These are phyloP conservation scores for Lithobates pipiens DNA, from an alignment of 2,797 vertebrate genomes.

Conservation along the genomic window DNA sequence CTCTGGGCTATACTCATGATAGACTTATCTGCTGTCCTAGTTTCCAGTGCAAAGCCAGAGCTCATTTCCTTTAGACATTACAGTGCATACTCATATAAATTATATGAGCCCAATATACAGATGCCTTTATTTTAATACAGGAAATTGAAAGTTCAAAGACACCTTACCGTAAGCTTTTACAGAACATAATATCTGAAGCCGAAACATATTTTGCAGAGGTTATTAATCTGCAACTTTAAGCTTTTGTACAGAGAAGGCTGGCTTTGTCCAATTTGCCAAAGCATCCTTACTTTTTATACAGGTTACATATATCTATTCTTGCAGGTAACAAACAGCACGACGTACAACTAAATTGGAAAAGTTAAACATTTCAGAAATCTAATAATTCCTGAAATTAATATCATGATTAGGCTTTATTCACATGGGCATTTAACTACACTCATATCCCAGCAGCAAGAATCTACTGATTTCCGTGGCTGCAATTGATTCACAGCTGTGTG, in stretches of 20 bases:
- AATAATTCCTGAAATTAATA: too few relatives aligned
- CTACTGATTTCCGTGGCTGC: too few relatives aligned
- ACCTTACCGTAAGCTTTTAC: neutral
- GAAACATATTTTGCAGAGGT: neutral
- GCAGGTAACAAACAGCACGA: too few relatives aligned
- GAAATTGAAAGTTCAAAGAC: conserved; percentile 22
- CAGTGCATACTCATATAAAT: conserved; percentile 21
- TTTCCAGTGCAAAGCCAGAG: conserved; percentile 26
- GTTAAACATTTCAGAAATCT: too few relatives aligned
- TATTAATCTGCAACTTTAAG: neutral
- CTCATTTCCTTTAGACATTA: conserved; percentile 28
- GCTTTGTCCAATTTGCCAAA: neutral
- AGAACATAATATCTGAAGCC: neutral
- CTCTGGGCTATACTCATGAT: conserved; percentile 2
- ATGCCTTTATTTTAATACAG: conserved; percentile 8
- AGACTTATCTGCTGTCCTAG: conserved; percentile 15
- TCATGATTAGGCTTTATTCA: too few relatives aligned
- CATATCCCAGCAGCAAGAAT: too few relatives aligned
- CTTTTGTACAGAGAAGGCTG: neutral
- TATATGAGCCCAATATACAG: conserved; percentile 9
- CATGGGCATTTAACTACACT: too few relatives aligned
- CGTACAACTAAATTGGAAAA: too few relatives aligned
- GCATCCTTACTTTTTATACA: neutral
- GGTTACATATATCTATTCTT: neutral
- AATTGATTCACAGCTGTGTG: too few relatives aligned